phyloP scores from a whole-genome alignment of 1,140 invertebrate species.

The Mactra quadrangularis region DNA sequence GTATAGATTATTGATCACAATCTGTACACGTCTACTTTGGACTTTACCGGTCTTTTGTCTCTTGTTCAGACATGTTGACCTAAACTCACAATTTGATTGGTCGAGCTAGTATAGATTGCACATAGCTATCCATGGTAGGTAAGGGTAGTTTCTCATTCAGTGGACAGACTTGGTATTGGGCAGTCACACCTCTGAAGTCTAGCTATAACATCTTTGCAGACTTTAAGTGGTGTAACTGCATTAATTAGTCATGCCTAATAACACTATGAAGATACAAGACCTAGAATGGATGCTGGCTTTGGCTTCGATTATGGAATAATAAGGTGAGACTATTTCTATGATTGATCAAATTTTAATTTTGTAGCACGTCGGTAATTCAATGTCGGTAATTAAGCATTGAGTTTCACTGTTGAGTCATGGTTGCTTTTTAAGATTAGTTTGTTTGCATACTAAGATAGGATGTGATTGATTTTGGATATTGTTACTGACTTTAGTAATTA shows the following conservation, averaged over 20 bases:
- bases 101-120: constrained; percentile 12
- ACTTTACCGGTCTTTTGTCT: constrained; percentile 60
- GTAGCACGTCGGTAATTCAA: neutral
- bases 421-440: neutral
- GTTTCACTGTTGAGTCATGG: too few species aligned
- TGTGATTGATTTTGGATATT: neutral
- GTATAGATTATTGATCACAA: constrained; percentile 59
- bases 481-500: neutral
- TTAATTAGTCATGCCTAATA: constrained; percentile 37
- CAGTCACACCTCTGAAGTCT: constrained; percentile 53
- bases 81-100: constrained; percentile 37
- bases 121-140: constrained; percentile 61
- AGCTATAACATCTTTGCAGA: constrained; percentile 62
- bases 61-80: constrained; percentile 51
- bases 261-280: constrained; percentile 45
- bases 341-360: neutral
- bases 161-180: constrained; percentile 47
- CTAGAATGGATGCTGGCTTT: constrained; percentile 56
- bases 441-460: constrained; percentile 16
- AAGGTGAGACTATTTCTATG: constrained; percentile 19
- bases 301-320: constrained; percentile 39
- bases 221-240: constrained; percentile 12
- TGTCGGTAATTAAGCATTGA: constrained; percentile 35
- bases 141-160: constrained; percentile 59
- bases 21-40: constrained; percentile 37